Evolutionary conservation across 2,113 vertebrate genomes (phyloP), one percentile per base, ranked within the genome.

Genomic region (Casuarius casuarius): DNA sequence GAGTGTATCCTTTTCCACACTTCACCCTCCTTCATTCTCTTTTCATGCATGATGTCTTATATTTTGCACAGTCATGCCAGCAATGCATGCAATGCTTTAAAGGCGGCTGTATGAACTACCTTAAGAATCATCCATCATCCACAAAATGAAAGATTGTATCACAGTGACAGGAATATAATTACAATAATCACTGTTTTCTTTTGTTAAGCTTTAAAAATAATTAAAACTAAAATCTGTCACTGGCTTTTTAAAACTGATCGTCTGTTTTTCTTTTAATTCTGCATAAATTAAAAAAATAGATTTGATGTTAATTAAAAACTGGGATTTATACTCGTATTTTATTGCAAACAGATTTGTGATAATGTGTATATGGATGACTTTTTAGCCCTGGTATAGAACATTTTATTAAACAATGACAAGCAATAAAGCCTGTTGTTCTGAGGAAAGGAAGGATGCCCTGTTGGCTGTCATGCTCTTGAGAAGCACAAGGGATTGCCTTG

Each of bases 241-340:
- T 92, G 82, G 70, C 59, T 90, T 97, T 96, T 94, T 91, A 92
- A 97, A 97, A 95, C 23, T 46, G 35, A 91, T 97, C 63, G 94
- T 96, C 81, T 95, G 61, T 81, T 97, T 97, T 97, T 67, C 51
- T 78, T 97, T 94, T 92, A 92, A 95, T 97, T 96, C 93, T 89
- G 73, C 83, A 66, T 85, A 96, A 93, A 97, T 97, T 97, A 93
- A 97, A 96, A 96, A 67, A 92, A 96, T 63, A 90, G 90, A 96
- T 86, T 95, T 95, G 42, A n/a, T 62, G n/a, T 96, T 97, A 97
- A 98, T 97, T 97, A 97, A 98, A 96, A 97, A 48, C 4, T 22
- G 95, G 29, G 71, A 68, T 91, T 97, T 95, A 86, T 91, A 62
- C 58, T 70, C 72, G 59, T 11, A 91, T 93, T 96, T 97, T 94